Base-by-base conservation (phyloP, 2,797 vertebrate genomes). In the Myripristis jacobus region DNA sequence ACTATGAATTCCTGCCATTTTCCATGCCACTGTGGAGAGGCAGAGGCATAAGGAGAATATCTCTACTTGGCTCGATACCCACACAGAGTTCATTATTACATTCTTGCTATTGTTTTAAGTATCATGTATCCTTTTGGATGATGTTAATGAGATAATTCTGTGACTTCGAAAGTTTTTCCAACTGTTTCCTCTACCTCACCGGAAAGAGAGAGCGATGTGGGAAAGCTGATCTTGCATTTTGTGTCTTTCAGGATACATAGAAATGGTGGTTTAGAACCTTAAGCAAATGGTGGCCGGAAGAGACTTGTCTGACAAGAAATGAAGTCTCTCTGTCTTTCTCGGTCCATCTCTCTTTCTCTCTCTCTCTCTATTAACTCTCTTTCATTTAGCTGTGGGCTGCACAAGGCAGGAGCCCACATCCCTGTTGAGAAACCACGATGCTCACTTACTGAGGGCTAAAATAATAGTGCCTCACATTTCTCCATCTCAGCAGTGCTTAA, bases 381-480 rank as follows among this genome's bases (percentile, higher is more conserved):
- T 44, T 64, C 29, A 55, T 79, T 82, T 64, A 36, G 21, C 76
- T 76, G 41, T 53, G 76, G 77, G 73, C 64, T 82, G 51, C 70
- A 50, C 31, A 25, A 79, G 55, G 36, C 65, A 79, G 55, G 54
- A 87, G 73, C 80, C 87, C 67, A 86, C 82, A 83, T 84, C 79
- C 80, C 78, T 81, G 58, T 71, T 80, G 70, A 90, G 70, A 89
- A 89, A 82, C 81, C 64, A 11, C 73, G 4, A 57, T 58, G 48
- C 56, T 81, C 68, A 83, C 73, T 82, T 85, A 87, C 84, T 83
- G 70, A 82, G 75, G 84, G 85, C 74, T 82, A 80, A 91, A 87
- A 88, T 80, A 88, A 85, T 79, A 73, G 77, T 75, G 53, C 65
- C 70, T 69, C 79, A 77, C 79, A 70, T 81, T 84, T 83, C 79